These are phyloP conservation scores for Pseudochirops corinnae DNA, from an alignment of 2,797 vertebrate species.

Conservation along the genomic window DNA sequence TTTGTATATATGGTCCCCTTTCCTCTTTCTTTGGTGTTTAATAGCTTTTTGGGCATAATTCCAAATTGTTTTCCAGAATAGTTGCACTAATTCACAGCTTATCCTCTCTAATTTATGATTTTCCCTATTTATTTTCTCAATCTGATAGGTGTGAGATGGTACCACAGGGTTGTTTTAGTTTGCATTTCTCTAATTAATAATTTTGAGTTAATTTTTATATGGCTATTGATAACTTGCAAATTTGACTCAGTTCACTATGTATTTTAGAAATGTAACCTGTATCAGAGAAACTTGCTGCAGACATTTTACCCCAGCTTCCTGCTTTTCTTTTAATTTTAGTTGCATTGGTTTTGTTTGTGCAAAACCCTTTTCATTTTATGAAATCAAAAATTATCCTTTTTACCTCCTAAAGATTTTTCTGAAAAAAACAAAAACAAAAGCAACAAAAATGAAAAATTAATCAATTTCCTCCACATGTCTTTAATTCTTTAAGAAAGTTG, in stretches of 20 bases:
- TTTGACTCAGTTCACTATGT: background rate
- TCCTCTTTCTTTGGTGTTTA: background rate
- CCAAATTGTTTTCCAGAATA: background rate
- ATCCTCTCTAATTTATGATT: background rate
- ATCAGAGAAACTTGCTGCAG: background rate
- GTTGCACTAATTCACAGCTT: background rate
- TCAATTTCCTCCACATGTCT: background rate
- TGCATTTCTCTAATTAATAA: background rate
- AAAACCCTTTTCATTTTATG: background rate
- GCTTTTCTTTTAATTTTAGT: too few relatives aligned
- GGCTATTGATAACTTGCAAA: background rate
- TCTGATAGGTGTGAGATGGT: background rate
- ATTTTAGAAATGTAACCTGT: background rate
- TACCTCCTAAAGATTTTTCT: background rate
- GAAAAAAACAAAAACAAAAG: background rate
- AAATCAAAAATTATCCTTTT: background rate
- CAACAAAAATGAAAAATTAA: background rate
- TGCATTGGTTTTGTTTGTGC: too few relatives aligned
- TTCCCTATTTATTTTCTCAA: background rate
- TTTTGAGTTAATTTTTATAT: background rate
- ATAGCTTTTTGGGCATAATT: background rate
- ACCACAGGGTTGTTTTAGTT: background rate
- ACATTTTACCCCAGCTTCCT: background rate
- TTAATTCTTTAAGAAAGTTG: background rate
- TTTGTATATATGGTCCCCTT: too few relatives aligned